Percentiles rank a stretch among this genome's conserved stretches.
phyloP scores from a whole-genome alignment of 2,113 vertebrate species.

The Ictalurus furcatus region DNA sequence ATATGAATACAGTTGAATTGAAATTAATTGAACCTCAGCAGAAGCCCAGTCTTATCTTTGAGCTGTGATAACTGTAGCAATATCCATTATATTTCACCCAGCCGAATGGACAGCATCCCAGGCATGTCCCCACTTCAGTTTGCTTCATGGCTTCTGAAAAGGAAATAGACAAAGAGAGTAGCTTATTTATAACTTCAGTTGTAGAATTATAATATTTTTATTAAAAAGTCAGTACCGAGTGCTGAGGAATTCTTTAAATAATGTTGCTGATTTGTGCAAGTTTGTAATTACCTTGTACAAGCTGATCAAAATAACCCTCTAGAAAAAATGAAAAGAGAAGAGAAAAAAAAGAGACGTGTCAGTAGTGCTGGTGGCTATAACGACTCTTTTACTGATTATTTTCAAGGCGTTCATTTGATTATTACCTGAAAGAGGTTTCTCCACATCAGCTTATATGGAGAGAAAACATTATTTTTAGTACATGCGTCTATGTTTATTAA shows the following conservation, averaged over 20 bases:
- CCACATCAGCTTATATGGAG: neutral
- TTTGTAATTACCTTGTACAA: too few relatives aligned
- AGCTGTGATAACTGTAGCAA: neutral
- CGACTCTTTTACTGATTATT: neutral
- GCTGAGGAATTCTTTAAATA: too few relatives aligned
- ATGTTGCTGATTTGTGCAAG: too few relatives aligned
- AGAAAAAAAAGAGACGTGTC: neutral
- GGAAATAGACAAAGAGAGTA: neutral
- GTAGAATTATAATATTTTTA: neutral
- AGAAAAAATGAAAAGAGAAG: neutral
- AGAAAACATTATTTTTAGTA: neutral
- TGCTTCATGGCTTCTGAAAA: neutral
- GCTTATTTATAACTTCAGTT: neutral
- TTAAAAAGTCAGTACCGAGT: too few relatives aligned
- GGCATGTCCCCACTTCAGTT: neutral
- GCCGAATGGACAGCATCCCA: neutral
- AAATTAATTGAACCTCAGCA: conserved; percentile 22
- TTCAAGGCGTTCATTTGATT: neutral
- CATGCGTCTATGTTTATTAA: neutral
- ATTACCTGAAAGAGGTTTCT: neutral
- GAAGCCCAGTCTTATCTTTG: neutral
- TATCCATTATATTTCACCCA: neutral
- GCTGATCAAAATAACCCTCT: too few relatives aligned
- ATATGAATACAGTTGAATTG: neutral
- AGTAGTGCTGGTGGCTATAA: neutral